Evolutionary conservation across 1,140 invertebrate species (phyloP).

Genomic region (Sycobia sp.): DNA sequence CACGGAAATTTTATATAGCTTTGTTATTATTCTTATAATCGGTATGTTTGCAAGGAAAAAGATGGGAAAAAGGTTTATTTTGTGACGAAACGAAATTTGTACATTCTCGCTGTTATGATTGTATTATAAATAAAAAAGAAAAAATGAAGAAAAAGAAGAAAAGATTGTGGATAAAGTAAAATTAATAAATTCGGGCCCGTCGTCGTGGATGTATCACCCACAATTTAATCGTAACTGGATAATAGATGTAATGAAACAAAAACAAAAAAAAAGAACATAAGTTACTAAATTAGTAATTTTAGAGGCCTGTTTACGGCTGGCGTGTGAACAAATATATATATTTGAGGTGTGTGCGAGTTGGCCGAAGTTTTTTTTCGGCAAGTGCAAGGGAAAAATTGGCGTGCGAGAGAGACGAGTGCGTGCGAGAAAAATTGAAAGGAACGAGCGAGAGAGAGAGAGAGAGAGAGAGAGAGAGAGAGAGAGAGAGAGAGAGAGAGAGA

Average conservation of each 20-base stretch:
- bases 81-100: no score
- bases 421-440: not conserved
- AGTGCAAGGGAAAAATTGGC: not conserved
- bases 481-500: not conserved
- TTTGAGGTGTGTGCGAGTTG: not conserved
- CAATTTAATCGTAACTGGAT: slow-evolving; percentile 11
- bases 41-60: no score
- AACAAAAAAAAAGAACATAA: no score
- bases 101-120: no score
- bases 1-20: no score
- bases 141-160: no score
- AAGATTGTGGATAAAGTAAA: no score
- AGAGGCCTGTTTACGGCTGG: not conserved
- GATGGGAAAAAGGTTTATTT: no score
- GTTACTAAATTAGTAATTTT: slow-evolving; percentile 24
- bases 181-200: no score
- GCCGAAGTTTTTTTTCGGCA: slow-evolving; percentile 14
- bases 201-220: not conserved
- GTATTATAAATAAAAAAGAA: no score
- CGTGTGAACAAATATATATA: not conserved
- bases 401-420: no score
- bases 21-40: no score
- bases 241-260: slow-evolving; percentile 2
- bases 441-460: not conserved
- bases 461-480: not conserved